Evolutionary conservation across 53 echinoderm and acorn worm genomes (phyloP).

Genomic region (Mesocentrotus franciscanus): DNA sequence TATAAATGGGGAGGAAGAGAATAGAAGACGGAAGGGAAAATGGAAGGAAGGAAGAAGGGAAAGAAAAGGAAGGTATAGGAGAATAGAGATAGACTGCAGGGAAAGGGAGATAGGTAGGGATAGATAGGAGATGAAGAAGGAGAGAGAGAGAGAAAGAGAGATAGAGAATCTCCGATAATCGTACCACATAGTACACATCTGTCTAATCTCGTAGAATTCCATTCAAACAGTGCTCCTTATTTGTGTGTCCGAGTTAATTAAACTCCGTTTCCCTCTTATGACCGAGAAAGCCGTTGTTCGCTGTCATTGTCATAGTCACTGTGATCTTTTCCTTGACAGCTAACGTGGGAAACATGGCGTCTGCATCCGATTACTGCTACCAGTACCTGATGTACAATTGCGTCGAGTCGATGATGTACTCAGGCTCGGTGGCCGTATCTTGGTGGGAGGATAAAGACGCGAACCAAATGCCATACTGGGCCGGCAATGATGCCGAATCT

Average conservation of each 20-base stretch:
- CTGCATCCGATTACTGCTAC: conserved; percentile 32
- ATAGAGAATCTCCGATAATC: background rate
- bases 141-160: background rate
- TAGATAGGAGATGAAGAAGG: background rate
- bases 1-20: background rate
- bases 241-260: too few relatives aligned
- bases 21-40: background rate
- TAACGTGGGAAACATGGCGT: conserved; percentile 26
- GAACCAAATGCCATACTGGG: conserved; percentile 67
- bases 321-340: conserved; percentile 8
- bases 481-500: conserved; percentile 63
- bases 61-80: background rate
- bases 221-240: too few relatives aligned
- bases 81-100: background rate
- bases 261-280: too few relatives aligned
- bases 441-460: conserved; percentile 63
- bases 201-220: too few relatives aligned
- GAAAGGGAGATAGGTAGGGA: background rate
- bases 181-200: too few relatives aligned
- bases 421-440: background rate
- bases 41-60: background rate
- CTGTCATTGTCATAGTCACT: background rate
- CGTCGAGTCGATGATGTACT: conserved; percentile 32
- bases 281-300: background rate
- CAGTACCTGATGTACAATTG: conserved; percentile 67